These are phyloP conservation scores for Nymphicus hollandicus DNA, from an alignment of 2,113 vertebrate genomes.

Conservation along the genomic window DNA sequence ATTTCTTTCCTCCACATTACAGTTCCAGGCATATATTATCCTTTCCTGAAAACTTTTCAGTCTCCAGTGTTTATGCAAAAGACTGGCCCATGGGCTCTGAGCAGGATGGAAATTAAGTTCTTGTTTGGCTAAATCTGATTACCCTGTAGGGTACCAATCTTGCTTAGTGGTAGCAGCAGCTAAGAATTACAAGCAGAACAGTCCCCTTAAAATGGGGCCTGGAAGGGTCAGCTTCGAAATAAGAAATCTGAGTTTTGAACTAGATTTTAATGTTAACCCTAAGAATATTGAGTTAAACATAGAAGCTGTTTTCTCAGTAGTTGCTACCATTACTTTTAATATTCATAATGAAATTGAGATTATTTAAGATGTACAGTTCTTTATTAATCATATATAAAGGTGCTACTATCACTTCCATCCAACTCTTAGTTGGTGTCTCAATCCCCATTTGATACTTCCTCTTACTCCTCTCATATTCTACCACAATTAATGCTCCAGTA, in stretches of 20 bases:
- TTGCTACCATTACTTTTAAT: neutral
- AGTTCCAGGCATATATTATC: neutral
- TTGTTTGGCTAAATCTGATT: conserved; percentile 2
- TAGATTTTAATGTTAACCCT: neutral
- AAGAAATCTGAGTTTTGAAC: neutral
- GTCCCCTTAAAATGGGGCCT: neutral
- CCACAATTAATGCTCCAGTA: neutral
- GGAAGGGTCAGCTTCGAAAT: neutral
- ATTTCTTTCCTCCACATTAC: neutral
- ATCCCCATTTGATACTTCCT: neutral
- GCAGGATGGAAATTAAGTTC: neutral
- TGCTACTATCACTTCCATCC: neutral
- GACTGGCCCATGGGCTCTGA: neutral
- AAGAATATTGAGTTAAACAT: neutral
- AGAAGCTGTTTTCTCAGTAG: neutral
- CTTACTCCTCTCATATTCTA: neutral
- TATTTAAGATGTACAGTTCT: neutral
- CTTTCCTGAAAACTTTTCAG: neutral
- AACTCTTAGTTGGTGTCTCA: neutral
- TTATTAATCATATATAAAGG: neutral
- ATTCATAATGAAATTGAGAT: neutral
- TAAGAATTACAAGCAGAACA: neutral
- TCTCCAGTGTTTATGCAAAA: conserved; percentile 20
- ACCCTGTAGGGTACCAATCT: neutral
- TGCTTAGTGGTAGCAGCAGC: neutral